Evolutionary conservation across 2,888 invertebrate species (phyloP), one percentile per base, ranked within the genome.

Genomic region (Noctua pronuba): DNA sequence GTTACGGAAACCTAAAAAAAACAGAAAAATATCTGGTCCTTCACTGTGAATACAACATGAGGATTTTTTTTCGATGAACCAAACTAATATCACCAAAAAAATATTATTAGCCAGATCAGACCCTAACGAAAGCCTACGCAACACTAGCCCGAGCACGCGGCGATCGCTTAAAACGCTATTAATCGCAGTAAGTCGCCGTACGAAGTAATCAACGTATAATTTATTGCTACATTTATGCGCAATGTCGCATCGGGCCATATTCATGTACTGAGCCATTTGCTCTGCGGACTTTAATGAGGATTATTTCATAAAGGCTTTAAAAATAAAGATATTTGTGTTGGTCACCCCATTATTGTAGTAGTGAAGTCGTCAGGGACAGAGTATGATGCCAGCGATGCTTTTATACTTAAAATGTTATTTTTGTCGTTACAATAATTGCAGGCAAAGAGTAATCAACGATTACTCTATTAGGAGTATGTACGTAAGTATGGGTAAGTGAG

Each of bases 121-220:
- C 46, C 85, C 41, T 75, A 84, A 86, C 41, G 7, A 38, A 77
- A 83, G 38, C 84, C 84, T 67, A 84, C 84, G 84, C 84, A 83
- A 73, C 60, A 83, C 68, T 62, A 28, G 69, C 66, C 52, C 41
- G 18, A 52, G 70, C 82, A 46, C 86, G 68, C 60, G 62, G 83
- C 73, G 80, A 87, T 84, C 84, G 87, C 84, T 87, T 86, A 86
- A 84, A 84, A 84, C 41, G 74, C 84, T 70, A 84, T 84, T 84
- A 84, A 84, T 84, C 85, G 84, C 75, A 75, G 69, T 75, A 75
- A 86, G 75, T 84, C 80, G 84, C 66, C 64, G 72, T 64, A 69
- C 84, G 64, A 60, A 60, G 85, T 67, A 73, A 84, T 84, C 87
- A 87, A 80, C 76, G 64, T 28, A 67, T 85, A 75, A 85, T 85